Conservation (phyloP, 1,140 invertebrate genomes). For the Mercenaria mercenaria region DNA sequence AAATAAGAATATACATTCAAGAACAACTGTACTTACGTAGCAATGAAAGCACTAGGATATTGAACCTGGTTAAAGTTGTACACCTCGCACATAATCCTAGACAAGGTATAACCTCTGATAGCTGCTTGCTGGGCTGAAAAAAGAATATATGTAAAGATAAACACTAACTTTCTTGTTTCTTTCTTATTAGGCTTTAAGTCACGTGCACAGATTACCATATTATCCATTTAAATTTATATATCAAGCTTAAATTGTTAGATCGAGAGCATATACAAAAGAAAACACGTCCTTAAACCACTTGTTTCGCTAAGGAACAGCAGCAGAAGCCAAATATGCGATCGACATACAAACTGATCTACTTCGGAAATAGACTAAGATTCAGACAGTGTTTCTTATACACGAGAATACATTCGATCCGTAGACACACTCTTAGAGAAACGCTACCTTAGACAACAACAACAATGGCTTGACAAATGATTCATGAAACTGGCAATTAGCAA, state of each 20-base stretch:
- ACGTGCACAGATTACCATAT: background rate
- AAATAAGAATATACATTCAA: too few relatives aligned
- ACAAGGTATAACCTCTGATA: background rate
- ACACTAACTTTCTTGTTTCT: too few relatives aligned
- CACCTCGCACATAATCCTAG: constrained; percentile 9
- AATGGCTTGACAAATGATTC: too few relatives aligned
- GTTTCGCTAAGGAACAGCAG: too few relatives aligned
- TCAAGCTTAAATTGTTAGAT: background rate
- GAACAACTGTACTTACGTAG: background rate
- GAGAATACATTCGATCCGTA: too few relatives aligned
- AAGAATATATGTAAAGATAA: background rate
- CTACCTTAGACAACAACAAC: background rate
- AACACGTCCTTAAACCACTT: background rate
- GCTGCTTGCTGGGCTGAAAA: constrained; percentile 3
- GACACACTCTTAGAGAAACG: too few relatives aligned
- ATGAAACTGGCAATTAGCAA: too few relatives aligned
- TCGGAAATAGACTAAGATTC: too few relatives aligned
- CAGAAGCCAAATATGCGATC: too few relatives aligned
- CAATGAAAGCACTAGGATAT: constrained; percentile 12
- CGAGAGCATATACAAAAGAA: too few relatives aligned
- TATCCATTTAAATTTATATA: background rate
- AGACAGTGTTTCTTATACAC: too few relatives aligned
- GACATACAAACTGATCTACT: too few relatives aligned
- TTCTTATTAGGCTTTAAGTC: background rate
- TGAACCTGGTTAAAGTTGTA: constrained; percentile 4